Base-by-base conservation (phyloP, 2,888 invertebrate species). In the Tridacna crocea region DNA sequence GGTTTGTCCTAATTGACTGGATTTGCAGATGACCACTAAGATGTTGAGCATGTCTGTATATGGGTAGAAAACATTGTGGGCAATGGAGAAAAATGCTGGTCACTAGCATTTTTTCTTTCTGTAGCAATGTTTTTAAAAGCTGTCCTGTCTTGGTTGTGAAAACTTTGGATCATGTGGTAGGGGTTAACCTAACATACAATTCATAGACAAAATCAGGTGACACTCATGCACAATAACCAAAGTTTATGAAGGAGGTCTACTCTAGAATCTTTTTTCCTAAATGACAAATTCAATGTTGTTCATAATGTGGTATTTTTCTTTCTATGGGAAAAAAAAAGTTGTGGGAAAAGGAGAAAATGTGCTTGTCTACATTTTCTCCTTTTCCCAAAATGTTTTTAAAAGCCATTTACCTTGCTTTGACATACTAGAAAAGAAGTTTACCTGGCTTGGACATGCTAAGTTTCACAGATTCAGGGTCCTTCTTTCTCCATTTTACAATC, bases 401-500 rank as follows among this genome's bases (percentile, higher is more conserved):
- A n/a, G n/a, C n/a, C n/a, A n/a, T n/a, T 36, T 36, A 36, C 36
- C 36, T 36, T 36, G 36, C 36, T 36, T 36, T 36, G 36, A 36
- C 36, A 36, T 36, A 8, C 36, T 36, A 36, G 10, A 61, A 3
- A 22, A 13, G 63, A 48, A 47, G 91, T 92, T 88, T 93, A 97
- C 97, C 97, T 92, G 99, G 99, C 95, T 97, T 97, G 60, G 98
- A 97, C 98, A 99, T 98, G 4, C 98, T 98, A 91, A 97, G 97
- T 90, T 97, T 97, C 79, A 99, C 98, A 13, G 98, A 98, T 87
- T 96, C 96, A 0, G 98, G 98, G 95, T 99, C 99, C 95, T 99
- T 99, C 88, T 98, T 96, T 27, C 98, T 97, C 98, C 99, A 99
- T 93, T 99, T 99, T 91, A 97, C 97, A 74, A 99, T 98, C 95